Evolutionary conservation across 2,797 vertebrate genomes (phyloP).

Genomic region (Arrhamphus sclerolepis): DNA sequence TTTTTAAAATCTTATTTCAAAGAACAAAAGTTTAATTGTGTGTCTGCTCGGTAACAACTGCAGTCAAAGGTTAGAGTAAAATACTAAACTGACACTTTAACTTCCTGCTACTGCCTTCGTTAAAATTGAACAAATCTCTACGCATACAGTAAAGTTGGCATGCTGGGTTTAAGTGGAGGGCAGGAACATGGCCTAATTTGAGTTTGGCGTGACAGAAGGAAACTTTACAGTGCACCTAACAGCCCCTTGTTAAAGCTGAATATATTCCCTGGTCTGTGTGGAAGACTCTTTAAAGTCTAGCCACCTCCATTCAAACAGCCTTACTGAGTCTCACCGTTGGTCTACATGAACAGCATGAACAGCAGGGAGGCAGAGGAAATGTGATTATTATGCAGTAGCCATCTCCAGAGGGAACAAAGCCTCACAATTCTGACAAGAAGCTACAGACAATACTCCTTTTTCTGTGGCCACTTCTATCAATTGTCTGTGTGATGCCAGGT

Average conservation of each 20-base stretch:
- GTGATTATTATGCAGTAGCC: background rate
- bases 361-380: background rate
- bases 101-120: constrained; percentile 7
- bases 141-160: constrained; percentile 5
- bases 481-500: too few relatives aligned
- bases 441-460: too few relatives aligned
- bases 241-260: constrained; percentile 31
- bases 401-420: too few relatives aligned
- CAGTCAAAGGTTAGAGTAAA: background rate
- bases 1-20: too few relatives aligned
- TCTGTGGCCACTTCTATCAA: too few relatives aligned
- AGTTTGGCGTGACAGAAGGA: constrained; percentile 18
- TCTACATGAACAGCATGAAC: background rate
- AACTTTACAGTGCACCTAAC: background rate
- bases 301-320: too few relatives aligned
- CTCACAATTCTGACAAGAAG: too few relatives aligned
- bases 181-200: constrained; percentile 26
- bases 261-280: constrained; percentile 11
- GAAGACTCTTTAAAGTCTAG: background rate
- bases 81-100: constrained; percentile 2
- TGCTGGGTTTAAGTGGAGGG: constrained; percentile 2
- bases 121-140: constrained; percentile 27
- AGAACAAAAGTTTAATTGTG: background rate
- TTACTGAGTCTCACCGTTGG: background rate
- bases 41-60: background rate